Evolutionary conservation across 2,888 invertebrate species (phyloP).

Genomic region (Pandemis cinnamomeana): DNA sequence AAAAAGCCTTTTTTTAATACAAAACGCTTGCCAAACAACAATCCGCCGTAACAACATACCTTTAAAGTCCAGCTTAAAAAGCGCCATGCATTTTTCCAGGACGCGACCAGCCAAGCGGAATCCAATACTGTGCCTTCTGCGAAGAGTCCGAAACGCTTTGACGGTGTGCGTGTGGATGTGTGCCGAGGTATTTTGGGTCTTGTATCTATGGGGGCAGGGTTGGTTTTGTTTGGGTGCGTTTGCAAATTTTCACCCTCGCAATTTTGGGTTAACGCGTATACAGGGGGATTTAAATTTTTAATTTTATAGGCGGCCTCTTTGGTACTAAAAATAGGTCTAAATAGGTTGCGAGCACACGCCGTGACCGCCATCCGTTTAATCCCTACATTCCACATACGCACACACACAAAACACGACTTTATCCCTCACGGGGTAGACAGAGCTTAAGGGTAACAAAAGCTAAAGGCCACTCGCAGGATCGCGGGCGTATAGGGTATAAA

Average conservation of each 20-base stretch:
- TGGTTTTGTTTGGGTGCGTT: conserved; percentile 31
- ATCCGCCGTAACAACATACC: background rate
- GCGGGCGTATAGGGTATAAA: no score
- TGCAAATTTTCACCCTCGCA: conserved; percentile 30
- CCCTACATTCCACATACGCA: background rate
- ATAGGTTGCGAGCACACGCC: background rate
- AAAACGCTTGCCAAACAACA: background rate
- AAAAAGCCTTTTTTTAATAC: conserved; percentile 35
- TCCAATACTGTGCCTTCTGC: conserved; percentile 10
- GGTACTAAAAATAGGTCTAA: conserved; percentile 19
- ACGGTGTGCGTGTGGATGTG: background rate
- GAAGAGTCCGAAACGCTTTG: conserved; percentile 29
- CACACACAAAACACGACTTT: no score
- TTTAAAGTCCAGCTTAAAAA: background rate
- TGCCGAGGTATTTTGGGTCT: conserved; percentile 37
- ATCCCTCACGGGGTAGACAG: no score
- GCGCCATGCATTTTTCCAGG: background rate
- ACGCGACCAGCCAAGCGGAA: conserved; percentile 1
- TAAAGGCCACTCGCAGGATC: no score
- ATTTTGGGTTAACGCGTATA: conserved; percentile 45
- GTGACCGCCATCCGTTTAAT: background rate
- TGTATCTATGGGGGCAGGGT: conserved; percentile 32
- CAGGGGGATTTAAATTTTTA: conserved; percentile 48
- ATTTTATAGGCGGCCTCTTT: conserved; percentile 45
- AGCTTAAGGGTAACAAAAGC: background rate